A percentile compares a stretch with the other conserved stretches of the same genome.
phyloP scores from a whole-genome alignment of 2,113 vertebrate genomes.

The Rhinolophus sinicus region DNA sequence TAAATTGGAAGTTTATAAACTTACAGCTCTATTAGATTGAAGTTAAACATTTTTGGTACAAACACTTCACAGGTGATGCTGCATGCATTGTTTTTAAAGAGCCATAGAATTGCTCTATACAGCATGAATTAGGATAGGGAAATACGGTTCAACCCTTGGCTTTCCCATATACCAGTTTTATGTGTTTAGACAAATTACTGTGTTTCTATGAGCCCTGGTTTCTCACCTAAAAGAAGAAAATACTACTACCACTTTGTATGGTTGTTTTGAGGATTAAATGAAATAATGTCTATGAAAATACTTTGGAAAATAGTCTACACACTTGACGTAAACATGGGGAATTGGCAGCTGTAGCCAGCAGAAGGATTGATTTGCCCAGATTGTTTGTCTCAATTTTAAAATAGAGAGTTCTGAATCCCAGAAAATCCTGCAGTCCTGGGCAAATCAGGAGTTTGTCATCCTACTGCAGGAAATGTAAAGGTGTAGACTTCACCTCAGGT shows the following conservation, averaged over 20 bases:
- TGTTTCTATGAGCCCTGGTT: slow-evolving; percentile 47
- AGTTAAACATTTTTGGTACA: neutral
- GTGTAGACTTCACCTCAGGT: neutral
- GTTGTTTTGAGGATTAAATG: neutral
- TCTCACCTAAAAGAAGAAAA: slow-evolving; percentile 34
- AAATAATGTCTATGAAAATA: slow-evolving; percentile 30
- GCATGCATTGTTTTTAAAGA: neutral
- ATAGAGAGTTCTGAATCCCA: neutral
- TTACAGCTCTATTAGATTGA: neutral
- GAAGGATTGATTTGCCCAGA: neutral
- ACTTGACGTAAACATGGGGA: neutral
- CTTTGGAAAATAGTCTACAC: neutral
- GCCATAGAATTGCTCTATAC: neutral
- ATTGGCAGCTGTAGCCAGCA: neutral
- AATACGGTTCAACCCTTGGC: neutral
- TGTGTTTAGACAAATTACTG: neutral
- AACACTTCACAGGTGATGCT: neutral
- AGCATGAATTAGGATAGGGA: neutral
- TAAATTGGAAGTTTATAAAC: slow-evolving; percentile 18
- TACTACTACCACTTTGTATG: neutral
- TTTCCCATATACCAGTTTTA: neutral
- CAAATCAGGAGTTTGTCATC: neutral
- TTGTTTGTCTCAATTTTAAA: neutral
- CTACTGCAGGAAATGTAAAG: neutral
- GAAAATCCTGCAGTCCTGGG: neutral